Conservation (phyloP, 2,888 invertebrate species). For the Eilema depressum region DNA sequence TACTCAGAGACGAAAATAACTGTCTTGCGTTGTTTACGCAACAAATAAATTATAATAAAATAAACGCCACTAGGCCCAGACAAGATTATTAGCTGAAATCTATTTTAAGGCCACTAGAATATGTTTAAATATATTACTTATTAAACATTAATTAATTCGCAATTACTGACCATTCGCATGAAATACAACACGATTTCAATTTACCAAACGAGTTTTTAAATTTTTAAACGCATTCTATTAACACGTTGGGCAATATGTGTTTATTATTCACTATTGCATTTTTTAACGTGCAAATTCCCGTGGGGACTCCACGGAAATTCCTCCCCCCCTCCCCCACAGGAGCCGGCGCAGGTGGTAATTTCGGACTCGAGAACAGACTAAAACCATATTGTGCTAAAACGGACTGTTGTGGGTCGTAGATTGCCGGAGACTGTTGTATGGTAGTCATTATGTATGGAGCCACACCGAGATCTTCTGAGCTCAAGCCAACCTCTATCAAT, state of each 20-base stretch:
- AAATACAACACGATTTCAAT: background rate
- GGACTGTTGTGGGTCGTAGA: no score
- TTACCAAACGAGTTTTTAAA: background rate
- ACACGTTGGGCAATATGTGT: background rate
- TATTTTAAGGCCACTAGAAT: background rate
- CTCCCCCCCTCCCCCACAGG: no score
- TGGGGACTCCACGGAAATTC: no score
- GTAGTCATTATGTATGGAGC: no score
- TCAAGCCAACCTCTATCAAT: no score
- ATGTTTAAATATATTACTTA: background rate
- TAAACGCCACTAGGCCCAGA: background rate
- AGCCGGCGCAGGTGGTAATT: no score
- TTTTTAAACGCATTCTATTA: background rate
- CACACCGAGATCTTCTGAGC: no score
- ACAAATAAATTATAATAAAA: background rate
- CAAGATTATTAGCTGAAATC: background rate
- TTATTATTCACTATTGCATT: background rate
- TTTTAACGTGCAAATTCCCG: no score
- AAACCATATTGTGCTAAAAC: no score
- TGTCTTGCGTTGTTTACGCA: no score
- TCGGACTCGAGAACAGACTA: no score
- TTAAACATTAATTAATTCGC: background rate
- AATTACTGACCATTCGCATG: background rate
- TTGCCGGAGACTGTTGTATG: no score
- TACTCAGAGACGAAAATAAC: background rate